These are phyloP conservation scores for Ailurus styani DNA, from an alignment of 2,113 vertebrate species.

Conservation along the genomic window DNA sequence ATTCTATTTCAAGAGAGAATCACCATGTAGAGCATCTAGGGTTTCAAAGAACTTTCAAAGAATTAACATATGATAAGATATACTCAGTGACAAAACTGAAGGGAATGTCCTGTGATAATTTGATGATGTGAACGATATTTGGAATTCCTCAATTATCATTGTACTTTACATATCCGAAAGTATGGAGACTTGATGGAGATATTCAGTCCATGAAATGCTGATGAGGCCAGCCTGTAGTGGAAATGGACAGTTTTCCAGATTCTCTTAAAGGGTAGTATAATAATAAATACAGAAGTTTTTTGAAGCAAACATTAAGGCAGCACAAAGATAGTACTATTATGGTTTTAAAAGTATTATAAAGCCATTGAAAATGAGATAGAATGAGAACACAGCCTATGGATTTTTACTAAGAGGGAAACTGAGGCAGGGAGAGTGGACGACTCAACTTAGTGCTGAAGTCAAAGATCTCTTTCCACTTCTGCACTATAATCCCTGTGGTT, in stretches of 20 bases:
- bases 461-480: neutral
- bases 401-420: neutral
- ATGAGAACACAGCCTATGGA: neutral
- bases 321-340: neutral
- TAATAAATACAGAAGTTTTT: neutral
- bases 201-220: neutral
- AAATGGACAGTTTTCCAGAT: neutral
- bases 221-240: neutral
- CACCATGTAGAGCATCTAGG: neutral
- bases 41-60: neutral
- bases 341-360: neutral
- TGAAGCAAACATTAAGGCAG: neutral
- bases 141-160: neutral
- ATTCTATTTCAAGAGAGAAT: neutral
- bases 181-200: neutral
- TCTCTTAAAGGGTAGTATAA: neutral
- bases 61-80: neutral
- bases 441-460: neutral
- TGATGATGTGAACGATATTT: neutral
- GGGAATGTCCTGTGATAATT: neutral
- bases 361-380: neutral
- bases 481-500: rapidly evolving
- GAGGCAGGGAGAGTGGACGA: neutral
- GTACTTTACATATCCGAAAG: neutral
- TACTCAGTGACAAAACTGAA: neutral